These are phyloP conservation scores for Neoscelio sp. DNA, from an alignment of 2,888 invertebrate genomes.

Conservation along the genomic window DNA sequence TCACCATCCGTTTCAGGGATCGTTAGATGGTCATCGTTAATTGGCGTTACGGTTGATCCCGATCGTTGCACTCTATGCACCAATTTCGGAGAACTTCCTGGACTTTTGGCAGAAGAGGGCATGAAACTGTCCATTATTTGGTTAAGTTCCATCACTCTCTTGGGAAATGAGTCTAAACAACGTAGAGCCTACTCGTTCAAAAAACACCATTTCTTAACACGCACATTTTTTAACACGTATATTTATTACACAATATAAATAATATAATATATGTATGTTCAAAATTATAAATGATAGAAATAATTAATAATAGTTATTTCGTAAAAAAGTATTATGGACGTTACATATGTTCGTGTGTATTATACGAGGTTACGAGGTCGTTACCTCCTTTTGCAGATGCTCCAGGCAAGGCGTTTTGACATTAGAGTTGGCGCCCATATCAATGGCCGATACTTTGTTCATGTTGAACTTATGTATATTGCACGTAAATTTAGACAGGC, in stretches of 20 bases:
- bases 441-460: conserved; percentile 63
- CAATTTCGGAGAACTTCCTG: conserved; percentile 55
- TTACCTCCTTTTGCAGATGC: conserved; percentile 76
- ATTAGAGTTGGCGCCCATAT: conserved; percentile 66
- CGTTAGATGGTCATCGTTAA: conserved; percentile 69
- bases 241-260: too few species aligned
- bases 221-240: too few species aligned
- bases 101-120: conserved; percentile 71
- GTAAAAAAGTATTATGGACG: too few species aligned
- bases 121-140: conserved; percentile 73
- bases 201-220: conserved; percentile 17
- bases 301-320: too few species aligned
- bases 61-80: conserved; percentile 66
- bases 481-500: conserved; percentile 78
- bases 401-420: conserved; percentile 73
- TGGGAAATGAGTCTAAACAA: conserved; percentile 76
- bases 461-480: conserved; percentile 63
- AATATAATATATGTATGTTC: too few species aligned
- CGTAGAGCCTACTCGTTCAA: conserved; percentile 70
- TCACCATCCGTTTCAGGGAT: conserved; percentile 70
- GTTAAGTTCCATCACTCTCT: conserved; percentile 76
- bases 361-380: conserved; percentile 50
- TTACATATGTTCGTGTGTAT: too few species aligned
- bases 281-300: too few species aligned
- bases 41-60: conserved; percentile 68